phyloP scores from a whole-genome alignment of 2,797 vertebrate species.

The Cetoscarus ocellatus region DNA sequence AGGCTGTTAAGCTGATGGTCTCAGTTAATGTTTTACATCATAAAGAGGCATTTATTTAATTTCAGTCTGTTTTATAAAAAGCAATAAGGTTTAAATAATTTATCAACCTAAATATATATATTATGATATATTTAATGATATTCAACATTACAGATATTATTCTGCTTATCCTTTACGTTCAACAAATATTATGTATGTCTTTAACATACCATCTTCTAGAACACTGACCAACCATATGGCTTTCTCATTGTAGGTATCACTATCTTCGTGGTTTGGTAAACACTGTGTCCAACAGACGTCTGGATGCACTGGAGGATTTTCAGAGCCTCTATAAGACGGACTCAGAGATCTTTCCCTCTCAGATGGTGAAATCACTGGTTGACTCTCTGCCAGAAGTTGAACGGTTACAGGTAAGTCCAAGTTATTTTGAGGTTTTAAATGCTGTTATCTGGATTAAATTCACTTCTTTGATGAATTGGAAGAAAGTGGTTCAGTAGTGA shows the following conservation, averaged over 20 bases:
- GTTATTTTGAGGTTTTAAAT: not conserved
- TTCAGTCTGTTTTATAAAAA: too few relatives aligned
- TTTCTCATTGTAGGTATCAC: slow-evolving; percentile 85
- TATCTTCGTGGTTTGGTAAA: slow-evolving; percentile 93
- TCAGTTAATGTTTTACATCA: too few relatives aligned
- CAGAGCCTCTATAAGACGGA: slow-evolving; percentile 96
- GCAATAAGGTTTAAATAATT: not conserved
- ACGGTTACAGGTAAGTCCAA: slow-evolving; percentile 73
- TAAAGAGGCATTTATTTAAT: too few relatives aligned
- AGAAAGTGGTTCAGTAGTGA: too few relatives aligned
- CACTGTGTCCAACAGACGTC: slow-evolving; percentile 87
- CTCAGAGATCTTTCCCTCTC: slow-evolving; percentile 91
- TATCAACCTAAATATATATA: too few relatives aligned
- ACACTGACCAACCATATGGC: not conserved
- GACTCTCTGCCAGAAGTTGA: slow-evolving; percentile 83
- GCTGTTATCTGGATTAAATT: not conserved
- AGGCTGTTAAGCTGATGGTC: too few relatives aligned
- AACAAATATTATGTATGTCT: too few relatives aligned
- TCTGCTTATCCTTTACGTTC: too few relatives aligned
- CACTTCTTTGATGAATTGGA: not conserved
- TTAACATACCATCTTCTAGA: not conserved
- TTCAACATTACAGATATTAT: too few relatives aligned
- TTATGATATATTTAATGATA: too few relatives aligned
- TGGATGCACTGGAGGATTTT: slow-evolving; percentile 93
- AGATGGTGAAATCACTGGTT: slow-evolving; percentile 88